A percentile compares a stretch with the other conserved stretches of the same genome.
These are phyloP conservation scores for Pseudois nayaur DNA, from an alignment of 2,113 vertebrate species.

Conservation along the genomic window DNA sequence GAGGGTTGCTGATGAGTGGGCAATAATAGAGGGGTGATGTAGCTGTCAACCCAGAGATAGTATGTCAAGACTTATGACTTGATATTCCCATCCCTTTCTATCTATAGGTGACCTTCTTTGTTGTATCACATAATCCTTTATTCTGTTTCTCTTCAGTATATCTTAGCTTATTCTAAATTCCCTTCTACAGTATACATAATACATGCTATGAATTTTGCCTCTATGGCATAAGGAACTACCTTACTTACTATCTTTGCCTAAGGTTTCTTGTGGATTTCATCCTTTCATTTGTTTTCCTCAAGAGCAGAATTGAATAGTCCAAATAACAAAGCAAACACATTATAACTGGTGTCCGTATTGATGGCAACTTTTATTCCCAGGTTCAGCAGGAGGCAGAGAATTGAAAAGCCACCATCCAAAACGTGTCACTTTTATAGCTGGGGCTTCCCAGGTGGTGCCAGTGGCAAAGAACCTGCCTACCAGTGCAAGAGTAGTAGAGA, in stretches of 20 bases:
- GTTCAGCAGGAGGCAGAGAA: neutral
- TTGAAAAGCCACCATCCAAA: neutral
- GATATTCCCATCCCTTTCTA: neutral
- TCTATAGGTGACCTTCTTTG: neutral
- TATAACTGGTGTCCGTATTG: neutral
- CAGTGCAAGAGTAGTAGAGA: neutral
- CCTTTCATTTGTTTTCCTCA: neutral
- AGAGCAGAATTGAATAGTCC: neutral
- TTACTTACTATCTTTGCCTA: neutral
- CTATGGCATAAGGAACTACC: neutral
- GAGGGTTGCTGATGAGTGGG: neutral
- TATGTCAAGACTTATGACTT: neutral
- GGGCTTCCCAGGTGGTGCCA: neutral
- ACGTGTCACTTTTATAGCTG: neutral
- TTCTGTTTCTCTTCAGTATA: neutral
- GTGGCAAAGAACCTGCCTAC: neutral
- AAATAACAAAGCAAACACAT: neutral
- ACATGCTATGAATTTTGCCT: neutral
- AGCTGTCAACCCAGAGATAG: neutral
- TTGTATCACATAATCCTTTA: neutral
- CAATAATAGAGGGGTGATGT: neutral
- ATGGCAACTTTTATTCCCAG: neutral
- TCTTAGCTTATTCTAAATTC: neutral
- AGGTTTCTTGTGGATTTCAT: constrained; percentile 14
- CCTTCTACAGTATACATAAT: neutral